Evolutionary conservation across 2,113 vertebrate genomes (phyloP).

Genomic region (Crotophaga sulcirostris): DNA sequence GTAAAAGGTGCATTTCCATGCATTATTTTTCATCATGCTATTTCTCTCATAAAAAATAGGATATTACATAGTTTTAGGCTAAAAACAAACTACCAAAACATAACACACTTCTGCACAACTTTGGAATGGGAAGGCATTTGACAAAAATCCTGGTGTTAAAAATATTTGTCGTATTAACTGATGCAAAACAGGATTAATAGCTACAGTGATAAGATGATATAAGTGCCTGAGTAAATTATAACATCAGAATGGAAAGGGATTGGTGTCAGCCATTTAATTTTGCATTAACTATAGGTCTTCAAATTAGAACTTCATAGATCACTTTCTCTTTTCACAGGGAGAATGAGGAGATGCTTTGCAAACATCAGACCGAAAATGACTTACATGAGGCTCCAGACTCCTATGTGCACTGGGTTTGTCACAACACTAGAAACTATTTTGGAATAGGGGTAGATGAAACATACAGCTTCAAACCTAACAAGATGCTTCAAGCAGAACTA

Average conservation of each 20-base stretch:
- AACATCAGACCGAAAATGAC: background rate
- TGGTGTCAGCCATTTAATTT: background rate
- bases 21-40: background rate
- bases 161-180: background rate
- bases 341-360: constrained; percentile 40
- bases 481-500: constrained; percentile 32
- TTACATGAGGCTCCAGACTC: background rate
- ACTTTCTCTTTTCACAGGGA: background rate
- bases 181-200: background rate
- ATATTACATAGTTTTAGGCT: background rate
- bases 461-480: constrained; percentile 66
- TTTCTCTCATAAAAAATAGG: background rate
- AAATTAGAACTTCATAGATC: background rate
- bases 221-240: background rate
- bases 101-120: background rate
- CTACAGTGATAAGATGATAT: background rate
- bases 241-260: background rate
- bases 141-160: background rate
- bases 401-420: constrained; percentile 56
- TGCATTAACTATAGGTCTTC: background rate
- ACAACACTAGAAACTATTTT: fast-evolving
- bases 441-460: fast-evolving
- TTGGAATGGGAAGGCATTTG: background rate
- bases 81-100: background rate
- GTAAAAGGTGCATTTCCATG: background rate